A percentile compares a stretch with the other conserved stretches of the same genome.
These are phyloP conservation scores for Panthera leo DNA, from an alignment of 2,113 vertebrate genomes.

Conservation along the genomic window DNA sequence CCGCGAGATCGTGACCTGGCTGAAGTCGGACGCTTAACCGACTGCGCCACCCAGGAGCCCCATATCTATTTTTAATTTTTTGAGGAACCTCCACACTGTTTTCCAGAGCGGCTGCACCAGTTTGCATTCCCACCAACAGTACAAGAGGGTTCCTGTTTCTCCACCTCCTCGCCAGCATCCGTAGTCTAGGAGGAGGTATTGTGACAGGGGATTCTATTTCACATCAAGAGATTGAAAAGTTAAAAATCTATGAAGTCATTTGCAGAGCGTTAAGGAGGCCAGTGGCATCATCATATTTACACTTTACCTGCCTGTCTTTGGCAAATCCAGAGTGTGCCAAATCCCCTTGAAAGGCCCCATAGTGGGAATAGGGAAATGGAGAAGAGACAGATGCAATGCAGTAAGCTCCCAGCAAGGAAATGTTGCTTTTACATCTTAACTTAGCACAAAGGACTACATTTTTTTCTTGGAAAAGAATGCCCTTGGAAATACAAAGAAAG, in stretches of 20 bases:
- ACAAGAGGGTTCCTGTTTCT: too few relatives aligned
- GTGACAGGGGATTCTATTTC: not conserved
- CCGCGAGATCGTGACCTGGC: too few relatives aligned
- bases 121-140: too few relatives aligned
- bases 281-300: not conserved
- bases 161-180: too few relatives aligned
- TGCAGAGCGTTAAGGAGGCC: not conserved
- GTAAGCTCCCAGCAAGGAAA: not conserved
- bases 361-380: rapidly evolving
- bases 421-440: not conserved
- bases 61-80: too few relatives aligned
- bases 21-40: too few relatives aligned
- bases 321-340: not conserved
- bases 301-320: rapidly evolving
- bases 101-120: too few relatives aligned
- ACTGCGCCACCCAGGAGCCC: too few relatives aligned
- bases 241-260: not conserved
- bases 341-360: not conserved
- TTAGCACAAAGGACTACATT: constrained; percentile 49
- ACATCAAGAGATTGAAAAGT: not conserved
- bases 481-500: constrained; percentile 47
- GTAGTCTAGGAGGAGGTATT: not conserved
- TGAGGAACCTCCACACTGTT: too few relatives aligned
- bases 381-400: not conserved
- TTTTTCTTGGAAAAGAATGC: constrained; percentile 53